These are phyloP conservation scores for Phytoseiulus persimilis DNA, from an alignment of 2,888 invertebrate genomes.

Conservation along the genomic window DNA sequence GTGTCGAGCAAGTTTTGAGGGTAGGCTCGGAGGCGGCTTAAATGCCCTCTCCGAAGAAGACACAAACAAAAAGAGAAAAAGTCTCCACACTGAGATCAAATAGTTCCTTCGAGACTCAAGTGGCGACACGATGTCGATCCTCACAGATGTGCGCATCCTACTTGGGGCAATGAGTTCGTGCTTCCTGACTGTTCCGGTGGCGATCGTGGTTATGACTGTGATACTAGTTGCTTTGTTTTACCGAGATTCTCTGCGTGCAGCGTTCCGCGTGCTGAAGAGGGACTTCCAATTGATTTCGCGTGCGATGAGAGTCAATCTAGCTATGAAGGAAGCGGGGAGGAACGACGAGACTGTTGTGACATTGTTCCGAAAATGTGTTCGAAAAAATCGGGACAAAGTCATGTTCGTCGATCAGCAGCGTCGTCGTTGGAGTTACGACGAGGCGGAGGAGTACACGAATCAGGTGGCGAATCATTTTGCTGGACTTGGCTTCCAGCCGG, in stretches of 20 bases:
- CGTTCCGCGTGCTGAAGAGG: neutral
- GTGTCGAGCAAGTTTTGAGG: neutral
- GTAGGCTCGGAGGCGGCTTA: neutral
- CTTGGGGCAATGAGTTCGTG: neutral
- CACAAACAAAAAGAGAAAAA: neutral
- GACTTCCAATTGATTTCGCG: neutral
- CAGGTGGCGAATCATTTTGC: slow-evolving; percentile 70
- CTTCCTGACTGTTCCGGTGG: neutral
- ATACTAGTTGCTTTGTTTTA: neutral
- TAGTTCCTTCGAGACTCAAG: neutral
- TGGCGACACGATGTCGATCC: neutral
- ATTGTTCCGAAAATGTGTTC: neutral
- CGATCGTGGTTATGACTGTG: neutral
- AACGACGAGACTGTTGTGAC: neutral
- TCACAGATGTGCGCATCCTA: neutral
- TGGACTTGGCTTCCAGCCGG: slow-evolving; percentile 68
- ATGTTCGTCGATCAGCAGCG: neutral
- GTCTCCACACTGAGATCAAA: neutral
- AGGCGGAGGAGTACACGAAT: slow-evolving; percentile 78
- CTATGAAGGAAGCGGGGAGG: neutral
- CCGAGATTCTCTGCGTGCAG: neutral
- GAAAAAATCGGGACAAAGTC: neutral
- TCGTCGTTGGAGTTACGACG: neutral
- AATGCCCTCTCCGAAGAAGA: neutral
- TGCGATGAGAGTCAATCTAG: neutral